Percentiles rank a stretch among this genome's conserved stretches.
Evolutionary conservation across 2,888 invertebrate species (phyloP).

Genomic region (Allygus modestus): DNA sequence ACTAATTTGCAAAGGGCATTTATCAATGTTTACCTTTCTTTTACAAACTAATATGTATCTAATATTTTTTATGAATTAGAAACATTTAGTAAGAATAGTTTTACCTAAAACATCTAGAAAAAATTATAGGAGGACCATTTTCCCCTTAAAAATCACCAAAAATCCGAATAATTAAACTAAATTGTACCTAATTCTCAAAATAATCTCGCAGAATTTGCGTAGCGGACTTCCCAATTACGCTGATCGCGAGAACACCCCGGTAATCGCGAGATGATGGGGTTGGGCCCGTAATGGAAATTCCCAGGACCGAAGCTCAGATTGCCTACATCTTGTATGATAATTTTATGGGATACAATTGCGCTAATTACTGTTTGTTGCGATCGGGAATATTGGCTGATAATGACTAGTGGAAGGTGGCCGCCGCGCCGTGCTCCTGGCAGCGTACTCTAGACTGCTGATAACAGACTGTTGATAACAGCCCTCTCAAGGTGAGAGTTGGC

Average conservation of each 20-base stretch:
- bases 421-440: no score
- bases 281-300: neutral
- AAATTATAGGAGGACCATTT: no score
- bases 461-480: no score
- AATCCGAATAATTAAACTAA: neutral
- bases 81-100: no score
- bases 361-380: neutral
- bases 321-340: constrained; percentile 31
- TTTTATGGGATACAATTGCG: constrained; percentile 21
- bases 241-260: neutral
- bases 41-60: no score
- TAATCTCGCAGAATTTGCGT: neutral
- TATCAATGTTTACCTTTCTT: no score
- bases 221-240: neutral
- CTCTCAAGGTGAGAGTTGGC: no score
- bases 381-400: neutral
- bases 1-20: no score
- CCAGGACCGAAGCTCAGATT: neutral
- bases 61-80: no score
- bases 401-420: neutral
- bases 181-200: neutral
- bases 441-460: no score
- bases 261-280: constrained; percentile 9
- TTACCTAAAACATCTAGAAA: no score
- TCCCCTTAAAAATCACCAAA: no score